Evolutionary conservation across 2,888 invertebrate genomes (phyloP).

Genomic region (Callimorpha dominula): DNA sequence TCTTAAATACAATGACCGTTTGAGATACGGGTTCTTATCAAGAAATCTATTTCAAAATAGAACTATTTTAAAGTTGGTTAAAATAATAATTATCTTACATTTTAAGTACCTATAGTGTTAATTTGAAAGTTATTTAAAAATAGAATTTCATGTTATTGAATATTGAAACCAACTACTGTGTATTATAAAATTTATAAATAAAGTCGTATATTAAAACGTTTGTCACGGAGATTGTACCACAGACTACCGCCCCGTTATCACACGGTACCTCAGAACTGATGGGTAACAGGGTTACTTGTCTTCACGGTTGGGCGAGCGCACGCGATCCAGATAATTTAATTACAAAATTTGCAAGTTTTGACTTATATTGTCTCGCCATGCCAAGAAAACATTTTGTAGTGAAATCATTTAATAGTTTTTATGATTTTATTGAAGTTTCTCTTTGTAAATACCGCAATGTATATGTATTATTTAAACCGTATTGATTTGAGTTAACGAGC

Average conservation of each 20-base stretch:
- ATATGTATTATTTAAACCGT: no score
- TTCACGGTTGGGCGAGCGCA: conserved; percentile 57
- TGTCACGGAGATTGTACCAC: conserved; percentile 36
- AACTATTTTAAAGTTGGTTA: no score
- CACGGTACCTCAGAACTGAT: conserved; percentile 61
- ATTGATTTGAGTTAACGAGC: no score
- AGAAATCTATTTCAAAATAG: no score
- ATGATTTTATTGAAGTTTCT: not conserved
- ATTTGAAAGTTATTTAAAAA: no score
- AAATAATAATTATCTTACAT: no score
- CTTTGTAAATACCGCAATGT: not conserved
- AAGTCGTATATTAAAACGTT: not conserved
- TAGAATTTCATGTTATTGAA: no score
- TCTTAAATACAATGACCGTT: not conserved
- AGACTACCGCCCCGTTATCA: conserved; percentile 69
- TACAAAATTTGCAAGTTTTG: conserved; percentile 34
- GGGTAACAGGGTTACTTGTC: conserved; percentile 64
- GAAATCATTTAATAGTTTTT: not conserved
- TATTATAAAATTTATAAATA: no score
- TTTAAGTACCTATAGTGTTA: no score
- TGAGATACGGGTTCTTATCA: no score
- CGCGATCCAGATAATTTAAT: conserved; percentile 47
- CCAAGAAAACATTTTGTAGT: not conserved
- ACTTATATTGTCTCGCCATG: conserved; percentile 26
- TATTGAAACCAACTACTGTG: no score